Evolutionary conservation across 1,140 invertebrate genomes (phyloP), one percentile per base, ranked within the genome.

Genomic region (Macrostomum lignano): DNA sequence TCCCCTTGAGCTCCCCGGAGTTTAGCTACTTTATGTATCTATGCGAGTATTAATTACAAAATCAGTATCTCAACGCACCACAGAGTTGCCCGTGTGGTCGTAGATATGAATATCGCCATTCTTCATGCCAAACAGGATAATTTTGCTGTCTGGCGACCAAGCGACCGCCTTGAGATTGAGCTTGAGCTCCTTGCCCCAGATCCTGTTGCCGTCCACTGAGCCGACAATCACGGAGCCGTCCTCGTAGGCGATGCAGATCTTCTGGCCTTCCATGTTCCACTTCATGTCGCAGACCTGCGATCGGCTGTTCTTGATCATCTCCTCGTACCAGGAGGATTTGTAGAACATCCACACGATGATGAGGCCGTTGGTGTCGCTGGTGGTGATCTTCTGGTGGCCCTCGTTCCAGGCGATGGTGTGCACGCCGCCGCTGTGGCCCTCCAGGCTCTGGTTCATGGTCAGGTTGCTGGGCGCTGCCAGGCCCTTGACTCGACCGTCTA

Each of bases 281-380:
- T 73, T 67, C 76, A 96, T 86, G n/a, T n/a, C n/a, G n/a, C n/a
- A n/a, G n/a, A n/a, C n/a, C 88, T 91, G 46, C 19, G 26, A 3
- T 7, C 94, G 93, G 29, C 86, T 65, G 53, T 94, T 94, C 50
- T 96, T 96, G 37, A 94, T 88, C 88, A 96, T 96, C 58, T 96
- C 86, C 59, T 96, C 82, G 56, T 82, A 88, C 84, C 82, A 94
- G 0, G 75, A 73, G 10, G 71, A 64, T 84, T 63, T 91, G 49
- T 91, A 84, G 3, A 88, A 51, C 73, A 84, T 86, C 86, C 86
- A 96, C 3, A 96, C 86, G 48, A 94, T 86, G 36, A 96, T 94
- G 1, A 93, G 71, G 15, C 86, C 88, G 62, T 78, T 73, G 40
- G 78, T 69, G 63, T 96, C 88, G 52, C 81, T 86, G 0, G 82